Evolutionary conservation across 2,797 vertebrate species (phyloP), one percentile per base, ranked within the genome.

Genomic region (Sebastes nivosus): DNA sequence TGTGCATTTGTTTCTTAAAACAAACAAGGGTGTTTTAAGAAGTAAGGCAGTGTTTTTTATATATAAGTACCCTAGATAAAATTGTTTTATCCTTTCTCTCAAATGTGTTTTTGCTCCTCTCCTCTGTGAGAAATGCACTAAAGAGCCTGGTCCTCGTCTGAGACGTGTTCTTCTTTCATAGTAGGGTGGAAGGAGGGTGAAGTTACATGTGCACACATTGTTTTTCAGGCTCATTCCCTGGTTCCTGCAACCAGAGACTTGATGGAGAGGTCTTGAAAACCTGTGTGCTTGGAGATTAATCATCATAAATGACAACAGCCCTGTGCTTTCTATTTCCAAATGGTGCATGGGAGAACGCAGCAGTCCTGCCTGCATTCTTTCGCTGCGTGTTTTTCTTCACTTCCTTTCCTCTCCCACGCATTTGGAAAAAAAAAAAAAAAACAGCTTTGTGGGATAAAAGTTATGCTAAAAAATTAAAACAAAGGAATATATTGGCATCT

Each of bases 301-400:
- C 93, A 89, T 93, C 76, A 91, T 93, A 90, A 91, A 90, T 88
- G 87, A 90, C 88, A 93, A 86, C 72, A 81, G 75, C 64, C 63
- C 64, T 67, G 73, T 84, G 72, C 84, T 89, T 85, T 84, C 68
- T 77, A 34, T 72, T 88, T 82, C 82, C 89, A 92, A 92, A 90
- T 89, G 77, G 76, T 80, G 74, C 83, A 77, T 86, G 59, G 68
- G 72, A 79, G 65, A 83, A 72, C 55, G 67, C 64, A 76, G 32
- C 29, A 71, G 74, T 81, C 71, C 36, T 81, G 82, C 24, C 67
- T 80, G 22, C 58, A 30, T 74, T 68, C 46, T 74, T 81, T 72
- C 29, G 24, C 57, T 75, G 36, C 7, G 1, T 42, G 74, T 88
- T 81, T 52, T 82, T 71, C 65, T 76, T 81, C 59, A 54, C 25